Evolutionary conservation across 1,140 invertebrate species (phyloP).

Genomic region (Ceratina calcarata): DNA sequence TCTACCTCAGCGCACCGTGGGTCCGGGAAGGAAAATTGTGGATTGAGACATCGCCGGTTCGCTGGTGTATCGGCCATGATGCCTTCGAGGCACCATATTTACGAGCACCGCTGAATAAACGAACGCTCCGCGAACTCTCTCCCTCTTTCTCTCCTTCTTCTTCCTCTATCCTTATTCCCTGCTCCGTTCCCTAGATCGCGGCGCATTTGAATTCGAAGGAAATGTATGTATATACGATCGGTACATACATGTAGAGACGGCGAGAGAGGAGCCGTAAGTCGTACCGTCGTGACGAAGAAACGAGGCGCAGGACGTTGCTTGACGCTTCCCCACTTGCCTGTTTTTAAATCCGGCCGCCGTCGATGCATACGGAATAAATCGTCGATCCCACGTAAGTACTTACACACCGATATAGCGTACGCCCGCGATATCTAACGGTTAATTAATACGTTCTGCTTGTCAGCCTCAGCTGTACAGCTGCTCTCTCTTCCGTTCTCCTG

Average conservation of each 20-base stretch:
- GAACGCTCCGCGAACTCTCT: conserved; percentile 47
- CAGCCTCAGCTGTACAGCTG: neutral
- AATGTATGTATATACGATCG: conserved; percentile 49
- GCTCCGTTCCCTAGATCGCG: conserved; percentile 47
- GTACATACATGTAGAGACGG: conserved; percentile 24
- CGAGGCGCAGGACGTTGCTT: conserved; percentile 31
- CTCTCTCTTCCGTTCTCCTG: neutral
- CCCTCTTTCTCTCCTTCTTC: neutral
- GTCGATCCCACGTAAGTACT: conserved; percentile 25
- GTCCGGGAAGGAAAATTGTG: conserved; percentile 53
- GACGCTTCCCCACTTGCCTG: conserved; percentile 32
- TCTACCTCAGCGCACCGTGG: conserved; percentile 21
- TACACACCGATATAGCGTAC: neutral
- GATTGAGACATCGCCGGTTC: conserved; percentile 62
- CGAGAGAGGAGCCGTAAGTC: conserved; percentile 50
- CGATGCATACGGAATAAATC: neutral
- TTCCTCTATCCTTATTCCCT: neutral
- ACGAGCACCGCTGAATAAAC: conserved; percentile 58
- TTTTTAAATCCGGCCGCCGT: conserved; percentile 26
- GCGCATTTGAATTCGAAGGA: conserved; percentile 72
- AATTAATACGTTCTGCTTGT: conserved; percentile 46
- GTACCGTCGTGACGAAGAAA: conserved; percentile 55
- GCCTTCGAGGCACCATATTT: conserved; percentile 61
- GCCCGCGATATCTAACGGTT: conserved; percentile 36
- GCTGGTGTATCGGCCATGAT: conserved; percentile 57